Conservation (phyloP, 1,140 invertebrate genomes). For the Drosophila gunungcola region DNA sequence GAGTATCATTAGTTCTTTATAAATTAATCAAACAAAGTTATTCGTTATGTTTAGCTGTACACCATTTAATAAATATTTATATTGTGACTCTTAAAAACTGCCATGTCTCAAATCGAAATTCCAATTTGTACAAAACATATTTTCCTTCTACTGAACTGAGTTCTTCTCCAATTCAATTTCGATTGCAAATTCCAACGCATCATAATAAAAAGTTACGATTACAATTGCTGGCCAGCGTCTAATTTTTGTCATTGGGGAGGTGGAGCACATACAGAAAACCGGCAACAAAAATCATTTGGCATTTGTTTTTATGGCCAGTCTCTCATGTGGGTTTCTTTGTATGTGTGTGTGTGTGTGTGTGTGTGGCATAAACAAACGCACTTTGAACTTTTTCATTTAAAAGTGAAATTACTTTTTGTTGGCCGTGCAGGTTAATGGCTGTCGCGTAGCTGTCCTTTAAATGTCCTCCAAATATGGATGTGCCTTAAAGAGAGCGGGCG, state of each 20-base stretch:
- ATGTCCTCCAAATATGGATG: slow-evolving; percentile 72
- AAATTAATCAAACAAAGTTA: no score
- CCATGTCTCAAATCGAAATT: background rate
- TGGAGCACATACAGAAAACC: slow-evolving; percentile 17
- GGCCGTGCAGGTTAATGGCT: slow-evolving; percentile 61
- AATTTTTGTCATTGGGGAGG: slow-evolving; percentile 53
- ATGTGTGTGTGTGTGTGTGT: slow-evolving; percentile 23
- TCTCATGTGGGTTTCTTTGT: slow-evolving; percentile 33
- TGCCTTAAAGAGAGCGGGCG: slow-evolving; percentile 17
- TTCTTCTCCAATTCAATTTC: slow-evolving; percentile 42
- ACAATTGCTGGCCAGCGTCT: slow-evolving; percentile 69
- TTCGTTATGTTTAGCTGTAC: no score
- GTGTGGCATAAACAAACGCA: slow-evolving; percentile 64
- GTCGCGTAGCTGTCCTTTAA: slow-evolving; percentile 65
- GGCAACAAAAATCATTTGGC: slow-evolving; percentile 70
- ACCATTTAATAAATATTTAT: no score
- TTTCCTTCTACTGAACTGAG: background rate
- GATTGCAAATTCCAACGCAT: slow-evolving; percentile 40
- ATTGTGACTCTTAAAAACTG: no score
- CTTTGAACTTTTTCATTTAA: slow-evolving; percentile 83
- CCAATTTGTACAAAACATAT: background rate
- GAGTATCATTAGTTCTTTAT: no score
- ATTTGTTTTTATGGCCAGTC: slow-evolving; percentile 76
- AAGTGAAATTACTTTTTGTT: slow-evolving; percentile 79
- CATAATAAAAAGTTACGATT: slow-evolving; percentile 74